A percentile compares a stretch with the other conserved stretches of the same genome.
These are phyloP conservation scores for Melangyna quadrimaculata DNA, from an alignment of 2,888 invertebrate species.

Conservation along the genomic window DNA sequence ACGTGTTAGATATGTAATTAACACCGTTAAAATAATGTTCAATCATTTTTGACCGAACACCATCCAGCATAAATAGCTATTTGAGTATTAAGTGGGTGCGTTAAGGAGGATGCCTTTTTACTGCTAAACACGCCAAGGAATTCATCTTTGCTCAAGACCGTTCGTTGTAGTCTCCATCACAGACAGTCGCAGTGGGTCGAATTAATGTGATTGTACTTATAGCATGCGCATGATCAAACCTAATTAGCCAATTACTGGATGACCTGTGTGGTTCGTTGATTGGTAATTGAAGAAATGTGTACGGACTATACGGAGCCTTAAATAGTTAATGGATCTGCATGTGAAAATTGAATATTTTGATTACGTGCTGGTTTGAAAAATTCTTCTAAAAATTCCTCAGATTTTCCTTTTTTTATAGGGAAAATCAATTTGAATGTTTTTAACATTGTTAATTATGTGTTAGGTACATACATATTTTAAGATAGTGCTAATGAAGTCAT, in stretches of 20 bases:
- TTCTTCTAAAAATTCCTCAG: constrained; percentile 22
- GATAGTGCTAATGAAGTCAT: background rate
- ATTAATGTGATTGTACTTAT: background rate
- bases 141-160: background rate
- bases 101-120: background rate
- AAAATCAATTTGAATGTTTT: background rate
- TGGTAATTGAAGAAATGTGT: constrained; percentile 63
- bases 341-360: constrained; percentile 42
- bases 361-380: constrained; percentile 23
- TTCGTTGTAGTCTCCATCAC: too few relatives aligned
- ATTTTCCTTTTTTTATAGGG: background rate
- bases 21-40: constrained; percentile 71
- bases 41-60: constrained; percentile 56
- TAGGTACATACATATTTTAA: background rate
- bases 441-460: background rate
- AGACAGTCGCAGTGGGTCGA: background rate
- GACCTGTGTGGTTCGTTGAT: constrained; percentile 40
- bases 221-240: constrained; percentile 16
- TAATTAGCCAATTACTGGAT: constrained; percentile 69
- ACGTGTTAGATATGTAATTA: constrained; percentile 69
- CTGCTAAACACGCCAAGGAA: too few relatives aligned
- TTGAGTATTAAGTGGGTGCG: constrained; percentile 58
- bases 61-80: constrained; percentile 25
- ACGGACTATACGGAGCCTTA: background rate
- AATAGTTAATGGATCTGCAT: constrained; percentile 60